Percentiles rank a stretch among this genome's conserved stretches.
Conservation (phyloP, 2,797 vertebrate species). For the Catharus ustulatus region DNA sequence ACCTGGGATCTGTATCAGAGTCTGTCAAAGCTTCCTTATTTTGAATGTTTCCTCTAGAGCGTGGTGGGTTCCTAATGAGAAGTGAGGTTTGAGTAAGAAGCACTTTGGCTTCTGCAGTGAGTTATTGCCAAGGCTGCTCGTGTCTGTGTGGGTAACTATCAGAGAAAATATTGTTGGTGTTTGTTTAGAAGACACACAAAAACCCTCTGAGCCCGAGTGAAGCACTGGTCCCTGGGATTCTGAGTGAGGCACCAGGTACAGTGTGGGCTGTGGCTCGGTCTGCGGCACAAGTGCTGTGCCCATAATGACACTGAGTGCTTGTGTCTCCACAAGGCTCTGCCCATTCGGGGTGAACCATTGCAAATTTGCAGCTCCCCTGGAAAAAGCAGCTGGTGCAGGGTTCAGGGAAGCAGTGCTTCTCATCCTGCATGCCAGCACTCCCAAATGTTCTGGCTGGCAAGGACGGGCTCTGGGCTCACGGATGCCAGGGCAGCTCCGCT, state of each 20-base stretch:
- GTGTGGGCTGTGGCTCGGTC: background rate
- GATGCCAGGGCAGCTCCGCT: background rate
- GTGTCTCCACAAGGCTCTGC: background rate
- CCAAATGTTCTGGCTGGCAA: accelerated
- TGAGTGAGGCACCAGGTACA: background rate
- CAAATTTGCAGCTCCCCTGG: accelerated
- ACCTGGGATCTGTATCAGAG: no score
- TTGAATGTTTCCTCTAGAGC: background rate
- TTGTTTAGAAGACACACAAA: background rate
- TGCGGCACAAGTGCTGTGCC: background rate
- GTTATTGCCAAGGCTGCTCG: accelerated
- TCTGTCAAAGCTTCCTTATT: background rate
- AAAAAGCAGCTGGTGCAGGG: accelerated
- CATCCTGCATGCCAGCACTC: background rate
- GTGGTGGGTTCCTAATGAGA: background rate
- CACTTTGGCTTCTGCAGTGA: background rate
- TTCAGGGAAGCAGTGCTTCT: background rate
- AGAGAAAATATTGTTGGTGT: background rate
- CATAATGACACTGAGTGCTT: accelerated
- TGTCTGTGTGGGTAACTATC: background rate
- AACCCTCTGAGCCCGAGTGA: accelerated
- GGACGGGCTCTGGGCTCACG: background rate
- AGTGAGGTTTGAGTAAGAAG: background rate
- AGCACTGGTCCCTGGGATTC: background rate
- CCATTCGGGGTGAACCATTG: accelerated